Percentiles rank a stretch among this genome's conserved stretches.
These are phyloP conservation scores for Micromesistius poutassou DNA, from an alignment of 2,797 vertebrate genomes.

Conservation along the genomic window DNA sequence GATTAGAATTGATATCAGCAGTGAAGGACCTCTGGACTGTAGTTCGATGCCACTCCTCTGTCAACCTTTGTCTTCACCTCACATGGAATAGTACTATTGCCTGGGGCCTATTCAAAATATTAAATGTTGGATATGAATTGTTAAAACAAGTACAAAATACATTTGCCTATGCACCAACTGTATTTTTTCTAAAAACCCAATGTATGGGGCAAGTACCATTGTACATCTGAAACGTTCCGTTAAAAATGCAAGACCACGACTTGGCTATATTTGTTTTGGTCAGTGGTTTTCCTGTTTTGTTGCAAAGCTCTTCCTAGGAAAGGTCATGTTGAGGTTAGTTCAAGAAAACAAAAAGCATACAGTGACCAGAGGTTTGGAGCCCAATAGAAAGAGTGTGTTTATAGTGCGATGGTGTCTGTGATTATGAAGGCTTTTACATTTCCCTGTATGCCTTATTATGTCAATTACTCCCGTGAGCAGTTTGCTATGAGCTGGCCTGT, in stretches of 20 bases:
- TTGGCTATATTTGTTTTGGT: slow-evolving; percentile 5
- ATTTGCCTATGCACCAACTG: neutral
- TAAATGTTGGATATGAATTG: neutral
- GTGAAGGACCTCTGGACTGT: neutral
- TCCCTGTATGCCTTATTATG: slow-evolving; percentile 14
- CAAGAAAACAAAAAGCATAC: neutral
- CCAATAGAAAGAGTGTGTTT: neutral
- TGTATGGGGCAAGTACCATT: slow-evolving; percentile 2
- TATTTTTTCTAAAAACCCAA: neutral
- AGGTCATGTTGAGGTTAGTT: slow-evolving; percentile 8
- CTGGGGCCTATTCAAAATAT: neutral
- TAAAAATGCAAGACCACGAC: neutral
- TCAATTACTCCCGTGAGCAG: slow-evolving; percentile 21
- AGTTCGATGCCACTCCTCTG: neutral
- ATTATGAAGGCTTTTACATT: slow-evolving; percentile 7
- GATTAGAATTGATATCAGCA: neutral
- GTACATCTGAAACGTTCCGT: neutral
- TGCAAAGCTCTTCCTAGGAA: slow-evolving; percentile 42
- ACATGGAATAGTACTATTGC: neutral
- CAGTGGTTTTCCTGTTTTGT: slow-evolving; percentile 15
- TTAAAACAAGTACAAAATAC: neutral
- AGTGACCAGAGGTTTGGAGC: neutral
- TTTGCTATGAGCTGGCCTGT: slow-evolving; percentile 48
- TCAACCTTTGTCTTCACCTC: neutral
- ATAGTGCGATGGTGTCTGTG: neutral